Evolutionary conservation across 2,113 vertebrate genomes (phyloP), one percentile per base, ranked within the genome.

Genomic region (Danionella cerebrum): DNA sequence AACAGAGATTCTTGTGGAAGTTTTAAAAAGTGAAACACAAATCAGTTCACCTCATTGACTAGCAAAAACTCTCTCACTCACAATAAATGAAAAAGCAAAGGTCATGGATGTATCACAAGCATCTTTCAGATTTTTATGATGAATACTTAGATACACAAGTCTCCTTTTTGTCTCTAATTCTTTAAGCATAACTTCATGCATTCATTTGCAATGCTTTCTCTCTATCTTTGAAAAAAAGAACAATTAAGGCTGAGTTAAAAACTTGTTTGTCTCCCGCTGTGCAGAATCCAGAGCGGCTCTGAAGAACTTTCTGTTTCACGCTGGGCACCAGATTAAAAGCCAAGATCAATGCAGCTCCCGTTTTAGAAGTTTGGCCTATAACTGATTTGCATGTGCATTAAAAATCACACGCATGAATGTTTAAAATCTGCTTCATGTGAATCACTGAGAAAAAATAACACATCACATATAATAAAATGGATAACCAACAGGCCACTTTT

Each of bases 321-420:
- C 41, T 29, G 27, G 58, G 27, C 41, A 8, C 41, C 58, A 47
- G 41, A 62, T 62, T 62, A 62, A 62, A 62, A 62, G 41, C 22
- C 31, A 62, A 62, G 58, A 62, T 62, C 58, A 62, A 62, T 33
- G 58, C 11, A 1, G 27, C 58, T 13, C 29, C 22, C 24, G 57
- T 21, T 29, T 47, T 21, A 47, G 25, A 62, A 8, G 5, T 31
- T 44, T 29, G 27, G 3, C 2, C 5, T 16, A 44, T 36, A 41
- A 14, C 8, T 62, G 25, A 62, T 35, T 33, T 35, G 41, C 42
- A 62, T 33, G 42, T 13, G 19, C 6, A 44, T 47, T 45, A 1
- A 47, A 62, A 45, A 62, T 33, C 29, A 18, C 25, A 62, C 12
- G 11, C 25, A 62, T 45, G 18, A 45, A 47, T 47, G 21, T 62